Base-by-base conservation (phyloP, 92 coral and sea anemone genomes). In the Zoanthus sansibaricus region DNA sequence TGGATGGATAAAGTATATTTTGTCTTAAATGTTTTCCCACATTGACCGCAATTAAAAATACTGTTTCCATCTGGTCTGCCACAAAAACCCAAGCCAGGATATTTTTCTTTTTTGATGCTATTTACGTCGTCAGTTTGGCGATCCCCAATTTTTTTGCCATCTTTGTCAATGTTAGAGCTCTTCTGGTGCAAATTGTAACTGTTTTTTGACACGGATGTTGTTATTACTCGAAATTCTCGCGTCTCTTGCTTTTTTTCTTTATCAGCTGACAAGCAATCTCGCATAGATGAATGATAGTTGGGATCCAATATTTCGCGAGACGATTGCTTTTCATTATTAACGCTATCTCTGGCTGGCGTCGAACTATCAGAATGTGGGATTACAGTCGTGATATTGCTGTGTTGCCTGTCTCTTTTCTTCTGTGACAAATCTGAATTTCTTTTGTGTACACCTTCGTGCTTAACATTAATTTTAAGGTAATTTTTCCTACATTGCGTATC, bases 1-100 rank as follows among this genome's bases (percentile, higher is more conserved):
- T 97, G 99, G 76, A 97, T 97, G 3, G 98, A 95, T 16, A 94
- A 92, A 4, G 99, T 97, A 90, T 97, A 97, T 78, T 95, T 95
- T 55, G 99, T 97, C 80, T 97, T 97, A 83, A 97, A 97, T 68
- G 93, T 88, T 80, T 95, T 97, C 14, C 98, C 99, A 71, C 99
- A 97, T 89, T 97, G 99, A 76, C 93, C 92, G 74, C 99, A 97
- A 77, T 91, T 90, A 75, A 93, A 94, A 20, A 90, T 52, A n/a
- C 90, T 80, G 82, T 92, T 93, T 15, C 47, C 71, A 32, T 93
- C 90, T 37, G 93, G 37, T 71, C 87, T 88, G 83, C 90, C 90
- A 68, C 85, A 11, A 47, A 55, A 75, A 64, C 83, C 87, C 54
- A 86, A 79, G 83, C 83, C 86, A 71, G 74, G 80, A 67, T 20